These are phyloP conservation scores for Eremophila alpestris DNA, from an alignment of 2,797 vertebrate genomes.

Conservation along the genomic window DNA sequence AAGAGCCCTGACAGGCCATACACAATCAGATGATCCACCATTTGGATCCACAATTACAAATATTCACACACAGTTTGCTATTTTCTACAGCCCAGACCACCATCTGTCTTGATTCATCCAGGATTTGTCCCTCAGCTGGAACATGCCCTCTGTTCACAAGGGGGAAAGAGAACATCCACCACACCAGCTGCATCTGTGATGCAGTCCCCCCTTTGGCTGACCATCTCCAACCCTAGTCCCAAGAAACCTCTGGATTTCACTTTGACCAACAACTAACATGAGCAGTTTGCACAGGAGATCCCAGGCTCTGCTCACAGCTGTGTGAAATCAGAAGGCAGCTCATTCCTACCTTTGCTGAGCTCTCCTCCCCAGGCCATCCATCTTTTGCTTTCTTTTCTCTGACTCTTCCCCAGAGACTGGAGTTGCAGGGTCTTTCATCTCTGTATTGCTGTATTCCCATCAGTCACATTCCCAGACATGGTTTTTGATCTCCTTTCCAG, in stretches of 20 bases:
- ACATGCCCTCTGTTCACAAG: accelerated
- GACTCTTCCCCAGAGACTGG: neutral
- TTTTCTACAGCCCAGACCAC: neutral
- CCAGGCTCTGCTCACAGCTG: neutral
- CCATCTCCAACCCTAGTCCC: neutral
- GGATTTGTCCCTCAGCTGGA: neutral
- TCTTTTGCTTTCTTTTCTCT: neutral
- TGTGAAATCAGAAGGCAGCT: neutral
- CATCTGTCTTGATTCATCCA: neutral
- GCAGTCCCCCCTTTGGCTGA: accelerated
- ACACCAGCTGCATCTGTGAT: neutral
- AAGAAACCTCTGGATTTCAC: neutral
- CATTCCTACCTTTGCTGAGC: neutral
- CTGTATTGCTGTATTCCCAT: neutral
- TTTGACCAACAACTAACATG: accelerated
- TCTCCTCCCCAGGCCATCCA: neutral
- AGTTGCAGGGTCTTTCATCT: neutral
- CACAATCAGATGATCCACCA: neutral
- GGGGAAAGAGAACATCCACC: neutral
- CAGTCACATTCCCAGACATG: neutral
- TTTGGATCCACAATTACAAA: neutral
- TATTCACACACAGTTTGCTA: neutral
- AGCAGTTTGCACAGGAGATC: neutral
- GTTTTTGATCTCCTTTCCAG: neutral
- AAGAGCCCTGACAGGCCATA: neutral